These are phyloP conservation scores for Eupleurogrammus muticus DNA, from an alignment of 2,797 vertebrate genomes.

Conservation along the genomic window DNA sequence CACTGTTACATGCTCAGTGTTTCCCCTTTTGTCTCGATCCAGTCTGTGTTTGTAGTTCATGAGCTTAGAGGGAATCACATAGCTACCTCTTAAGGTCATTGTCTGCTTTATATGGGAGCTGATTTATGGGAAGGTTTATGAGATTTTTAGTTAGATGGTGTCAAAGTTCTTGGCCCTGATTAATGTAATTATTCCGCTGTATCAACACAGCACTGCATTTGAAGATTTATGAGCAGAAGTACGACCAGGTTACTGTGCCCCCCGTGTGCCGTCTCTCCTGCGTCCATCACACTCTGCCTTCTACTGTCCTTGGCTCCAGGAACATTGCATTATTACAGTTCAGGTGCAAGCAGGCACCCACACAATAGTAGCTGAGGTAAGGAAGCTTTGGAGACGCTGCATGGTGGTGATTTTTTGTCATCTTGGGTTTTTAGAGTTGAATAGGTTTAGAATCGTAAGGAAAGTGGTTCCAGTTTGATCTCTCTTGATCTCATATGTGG, in stretches of 20 bases:
- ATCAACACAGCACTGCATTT: conserved; percentile 20
- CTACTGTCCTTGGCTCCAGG: conserved; percentile 68
- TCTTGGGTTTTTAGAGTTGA: background rate
- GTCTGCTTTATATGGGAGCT: conserved; percentile 44
- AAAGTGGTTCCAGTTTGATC: conserved; percentile 16
- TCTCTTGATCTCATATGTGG: conserved; percentile 32
- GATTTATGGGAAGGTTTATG: conserved; percentile 48
- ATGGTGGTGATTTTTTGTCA: background rate
- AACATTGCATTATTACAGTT: conserved; percentile 64
- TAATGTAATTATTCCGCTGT: conserved; percentile 48
- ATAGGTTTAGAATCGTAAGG: background rate
- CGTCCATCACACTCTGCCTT: conserved; percentile 50
- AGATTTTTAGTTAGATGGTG: conserved; percentile 1
- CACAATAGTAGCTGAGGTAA: conserved; percentile 17
- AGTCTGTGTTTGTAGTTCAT: conserved; percentile 58
- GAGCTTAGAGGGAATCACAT: conserved; percentile 43
- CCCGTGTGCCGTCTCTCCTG: conserved; percentile 40
- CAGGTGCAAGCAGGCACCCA: conserved; percentile 48
- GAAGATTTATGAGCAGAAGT: conserved; percentile 45
- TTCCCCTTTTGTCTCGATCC: conserved; percentile 34
- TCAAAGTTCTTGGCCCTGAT: conserved; percentile 43
- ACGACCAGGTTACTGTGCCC: conserved; percentile 24
- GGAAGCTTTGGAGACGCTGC: background rate
- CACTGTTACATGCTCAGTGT: conserved; percentile 45
- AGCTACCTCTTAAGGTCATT: conserved; percentile 17